Conservation (phyloP, 2,113 vertebrate genomes). For the Paraplagusia blochii region DNA sequence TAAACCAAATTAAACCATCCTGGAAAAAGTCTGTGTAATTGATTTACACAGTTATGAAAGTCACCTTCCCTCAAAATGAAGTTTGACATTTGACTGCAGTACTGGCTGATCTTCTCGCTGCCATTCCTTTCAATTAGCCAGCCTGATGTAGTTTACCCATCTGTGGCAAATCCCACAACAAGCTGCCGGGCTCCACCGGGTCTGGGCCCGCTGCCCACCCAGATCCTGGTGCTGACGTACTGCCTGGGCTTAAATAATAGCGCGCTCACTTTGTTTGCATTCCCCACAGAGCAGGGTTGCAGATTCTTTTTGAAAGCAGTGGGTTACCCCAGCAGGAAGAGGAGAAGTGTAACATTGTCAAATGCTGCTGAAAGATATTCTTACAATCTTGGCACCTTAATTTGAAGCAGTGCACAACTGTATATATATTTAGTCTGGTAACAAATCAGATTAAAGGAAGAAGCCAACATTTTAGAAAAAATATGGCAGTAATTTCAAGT, state of each 20-base stretch:
- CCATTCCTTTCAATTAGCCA: constrained; percentile 47
- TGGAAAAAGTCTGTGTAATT: background rate
- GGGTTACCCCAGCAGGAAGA: background rate
- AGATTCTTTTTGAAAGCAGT: constrained; percentile 28
- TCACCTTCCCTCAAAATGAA: constrained; percentile 18
- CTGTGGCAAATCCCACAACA: constrained; percentile 59
- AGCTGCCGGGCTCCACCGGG: constrained; percentile 55
- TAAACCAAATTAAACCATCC: background rate
- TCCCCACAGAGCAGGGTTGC: constrained; percentile 65
- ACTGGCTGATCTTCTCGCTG: constrained; percentile 29
- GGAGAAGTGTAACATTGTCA: constrained; percentile 25
- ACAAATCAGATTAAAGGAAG: background rate
- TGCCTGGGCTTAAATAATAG: constrained; percentile 53
- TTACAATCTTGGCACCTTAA: background rate
- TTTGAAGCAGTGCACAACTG: too few species aligned
- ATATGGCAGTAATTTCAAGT: too few species aligned
- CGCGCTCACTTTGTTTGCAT: constrained; percentile 64
- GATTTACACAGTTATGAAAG: constrained; percentile 8
- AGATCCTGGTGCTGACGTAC: constrained; percentile 59
- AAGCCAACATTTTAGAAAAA: background rate
- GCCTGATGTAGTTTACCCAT: constrained; percentile 50
- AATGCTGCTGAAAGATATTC: constrained; percentile 11
- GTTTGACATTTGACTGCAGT: constrained; percentile 23
- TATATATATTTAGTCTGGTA: too few species aligned
- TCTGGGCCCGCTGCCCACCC: constrained; percentile 59